phyloP scores from a whole-genome alignment of 1,140 invertebrate genomes.

The Caenorhabditis inopinata region DNA sequence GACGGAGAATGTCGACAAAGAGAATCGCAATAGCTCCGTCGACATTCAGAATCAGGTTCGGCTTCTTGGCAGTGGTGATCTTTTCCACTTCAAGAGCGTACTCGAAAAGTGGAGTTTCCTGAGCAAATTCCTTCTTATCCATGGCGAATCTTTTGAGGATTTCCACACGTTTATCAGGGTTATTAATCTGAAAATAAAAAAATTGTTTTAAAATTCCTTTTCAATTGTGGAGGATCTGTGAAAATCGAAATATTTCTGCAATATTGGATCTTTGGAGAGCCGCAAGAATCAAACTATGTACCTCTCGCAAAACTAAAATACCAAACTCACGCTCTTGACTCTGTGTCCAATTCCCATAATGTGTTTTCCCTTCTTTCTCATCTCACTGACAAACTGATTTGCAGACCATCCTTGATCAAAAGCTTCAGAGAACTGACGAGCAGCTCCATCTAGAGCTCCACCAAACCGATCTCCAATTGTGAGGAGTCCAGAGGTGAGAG shows the following conservation, averaged over 20 bases:
- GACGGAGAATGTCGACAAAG: constrained; percentile 91
- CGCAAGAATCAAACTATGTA: too few relatives aligned
- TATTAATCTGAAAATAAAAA: constrained; percentile 78
- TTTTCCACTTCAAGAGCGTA: constrained; percentile 97
- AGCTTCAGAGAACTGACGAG: constrained; percentile 90
- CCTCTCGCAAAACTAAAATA: not conserved
- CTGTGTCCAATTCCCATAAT: constrained; percentile 99
- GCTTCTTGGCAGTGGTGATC: constrained; percentile 98
- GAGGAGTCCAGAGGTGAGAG: constrained; percentile 87
- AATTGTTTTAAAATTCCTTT: too few relatives aligned
- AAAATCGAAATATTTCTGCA: too few relatives aligned
- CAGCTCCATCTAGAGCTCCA: constrained; percentile 92
- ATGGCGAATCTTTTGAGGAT: constrained; percentile 90
- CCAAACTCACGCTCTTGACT: constrained; percentile 79
- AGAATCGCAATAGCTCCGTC: constrained; percentile 95
- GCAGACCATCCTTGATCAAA: constrained; percentile 89
- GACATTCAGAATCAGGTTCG: constrained; percentile 97
- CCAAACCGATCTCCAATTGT: constrained; percentile 99
- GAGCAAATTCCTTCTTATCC: constrained; percentile 69
- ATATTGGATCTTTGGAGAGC: too few relatives aligned
- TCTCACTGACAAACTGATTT: constrained; percentile 97
- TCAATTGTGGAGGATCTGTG: too few relatives aligned
- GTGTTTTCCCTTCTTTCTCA: constrained; percentile 91
- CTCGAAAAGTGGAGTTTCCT: constrained; percentile 85
- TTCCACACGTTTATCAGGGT: constrained; percentile 94